A percentile compares a stretch with the other conserved stretches of the same genome.
phyloP scores from a whole-genome alignment of 2,113 vertebrate species.

The Seriola rivoliana region DNA sequence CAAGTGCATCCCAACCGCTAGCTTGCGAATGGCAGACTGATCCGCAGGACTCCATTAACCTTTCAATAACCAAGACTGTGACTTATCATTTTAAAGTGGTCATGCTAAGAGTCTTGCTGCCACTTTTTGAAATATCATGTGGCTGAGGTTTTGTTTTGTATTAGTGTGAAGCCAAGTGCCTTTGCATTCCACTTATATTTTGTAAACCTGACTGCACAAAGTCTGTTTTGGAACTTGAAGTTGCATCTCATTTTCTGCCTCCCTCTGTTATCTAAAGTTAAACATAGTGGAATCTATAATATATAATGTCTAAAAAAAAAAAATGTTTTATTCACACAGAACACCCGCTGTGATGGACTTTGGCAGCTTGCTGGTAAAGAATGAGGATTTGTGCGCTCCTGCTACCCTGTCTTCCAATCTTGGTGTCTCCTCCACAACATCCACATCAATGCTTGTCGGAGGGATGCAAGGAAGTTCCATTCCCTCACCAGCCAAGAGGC shows the following conservation, averaged over 20 bases:
- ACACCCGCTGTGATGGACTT: conserved; percentile 68
- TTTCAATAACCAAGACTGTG: not conserved
- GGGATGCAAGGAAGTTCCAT: conserved; percentile 65
- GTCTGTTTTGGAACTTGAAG: not conserved
- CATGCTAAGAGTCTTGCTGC: not conserved
- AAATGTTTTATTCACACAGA: conserved; percentile 72
- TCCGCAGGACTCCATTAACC: not conserved
- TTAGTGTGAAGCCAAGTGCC: not conserved
- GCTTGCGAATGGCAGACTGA: not conserved
- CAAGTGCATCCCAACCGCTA: not conserved
- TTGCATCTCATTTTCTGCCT: not conserved
- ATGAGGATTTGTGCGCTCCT: not conserved
- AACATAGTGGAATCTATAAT: no score
- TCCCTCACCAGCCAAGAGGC: conserved; percentile 27
- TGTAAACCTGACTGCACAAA: not conserved
- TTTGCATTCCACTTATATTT: not conserved
- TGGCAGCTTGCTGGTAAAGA: conserved; percentile 19
- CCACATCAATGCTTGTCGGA: conserved; percentile 73
- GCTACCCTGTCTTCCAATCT: conserved; percentile 22
- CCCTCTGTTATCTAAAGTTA: not conserved
- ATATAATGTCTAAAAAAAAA: not conserved
- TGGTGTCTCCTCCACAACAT: conserved; percentile 26
- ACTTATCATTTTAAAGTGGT: not conserved
- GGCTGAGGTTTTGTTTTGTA: not conserved
- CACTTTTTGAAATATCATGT: not conserved